phyloP scores from a whole-genome alignment of 2,888 invertebrate species.

The Mesoligia furuncula region DNA sequence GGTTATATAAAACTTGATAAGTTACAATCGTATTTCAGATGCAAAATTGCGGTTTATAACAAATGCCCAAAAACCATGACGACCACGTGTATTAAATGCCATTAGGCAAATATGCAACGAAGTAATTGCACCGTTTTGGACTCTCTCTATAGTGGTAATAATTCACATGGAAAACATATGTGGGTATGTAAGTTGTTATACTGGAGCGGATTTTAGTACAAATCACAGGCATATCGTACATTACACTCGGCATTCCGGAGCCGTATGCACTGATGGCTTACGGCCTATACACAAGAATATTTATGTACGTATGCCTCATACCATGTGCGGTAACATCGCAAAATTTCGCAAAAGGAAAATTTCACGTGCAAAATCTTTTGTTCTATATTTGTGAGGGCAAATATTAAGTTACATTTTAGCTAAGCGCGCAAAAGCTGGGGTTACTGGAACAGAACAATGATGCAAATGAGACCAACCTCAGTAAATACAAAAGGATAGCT shows the following conservation, averaged over 20 bases:
- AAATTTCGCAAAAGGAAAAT: conserved; percentile 43
- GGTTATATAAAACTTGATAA: conserved; percentile 8
- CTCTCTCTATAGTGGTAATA: conserved; percentile 22
- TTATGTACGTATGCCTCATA: conserved; percentile 39
- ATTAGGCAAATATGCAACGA: conserved; percentile 32
- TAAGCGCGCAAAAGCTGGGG: conserved; percentile 29
- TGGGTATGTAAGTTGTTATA: conserved; percentile 20
- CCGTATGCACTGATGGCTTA: conserved; percentile 42
- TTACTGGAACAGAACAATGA: conserved; percentile 55
- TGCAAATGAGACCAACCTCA: conserved; percentile 44
- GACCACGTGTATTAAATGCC: conserved; percentile 33
- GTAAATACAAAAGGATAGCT: conserved; percentile 41
- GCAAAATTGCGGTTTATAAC: conserved; percentile 14
- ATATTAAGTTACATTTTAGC: conserved; percentile 49
- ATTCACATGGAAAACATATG: conserved; percentile 40
- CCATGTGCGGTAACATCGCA: conserved; percentile 25
- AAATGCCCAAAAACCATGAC: conserved; percentile 18
- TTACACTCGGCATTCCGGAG: conserved; percentile 31
- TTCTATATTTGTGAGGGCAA: conserved; percentile 48
- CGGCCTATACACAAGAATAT: conserved; percentile 50
- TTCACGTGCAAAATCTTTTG: conserved; percentile 52
- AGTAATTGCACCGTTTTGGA: conserved; percentile 32
- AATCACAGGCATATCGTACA: conserved; percentile 48
- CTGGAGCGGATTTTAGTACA: conserved; percentile 26
- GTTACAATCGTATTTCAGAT: conserved; percentile 21